phyloP scores from a whole-genome alignment of 2,888 invertebrate genomes.

The Ormyrus thymus region DNA sequence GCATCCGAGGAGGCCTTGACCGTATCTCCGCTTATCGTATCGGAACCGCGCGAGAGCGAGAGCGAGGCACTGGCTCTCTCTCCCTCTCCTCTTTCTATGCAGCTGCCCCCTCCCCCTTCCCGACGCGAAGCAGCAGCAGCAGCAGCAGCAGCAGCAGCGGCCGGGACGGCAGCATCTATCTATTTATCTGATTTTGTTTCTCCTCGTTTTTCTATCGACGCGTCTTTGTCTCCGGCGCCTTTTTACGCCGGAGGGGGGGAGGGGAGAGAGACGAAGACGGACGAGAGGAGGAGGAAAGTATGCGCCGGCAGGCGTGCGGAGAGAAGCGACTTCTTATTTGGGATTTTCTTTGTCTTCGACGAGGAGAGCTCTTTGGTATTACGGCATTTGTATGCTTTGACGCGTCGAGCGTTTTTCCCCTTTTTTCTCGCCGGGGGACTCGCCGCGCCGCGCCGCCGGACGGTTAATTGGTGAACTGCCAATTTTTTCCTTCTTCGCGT shows the following conservation, averaged over 20 bases:
- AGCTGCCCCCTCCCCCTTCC: background rate
- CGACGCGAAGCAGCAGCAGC: too few relatives aligned
- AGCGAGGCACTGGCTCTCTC: constrained; percentile 7
- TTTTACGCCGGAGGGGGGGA: background rate
- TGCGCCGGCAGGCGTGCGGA: background rate
- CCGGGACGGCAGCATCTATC: constrained; percentile 3
- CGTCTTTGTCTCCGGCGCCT: background rate
- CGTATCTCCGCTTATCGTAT: constrained; percentile 74
- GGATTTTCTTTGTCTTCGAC: constrained; percentile 47
- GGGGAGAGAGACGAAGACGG: background rate
- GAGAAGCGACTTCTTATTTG: constrained; percentile 38
- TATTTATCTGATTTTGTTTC: constrained; percentile 21
- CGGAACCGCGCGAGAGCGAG: constrained; percentile 62
- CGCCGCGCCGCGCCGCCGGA: too few relatives aligned
- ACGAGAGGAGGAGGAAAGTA: constrained; percentile 27
- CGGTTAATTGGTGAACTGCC: too few relatives aligned
- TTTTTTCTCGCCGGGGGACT: background rate
- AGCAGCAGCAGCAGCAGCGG: background rate
- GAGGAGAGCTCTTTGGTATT: background rate
- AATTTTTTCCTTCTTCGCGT: too few relatives aligned
- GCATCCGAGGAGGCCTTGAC: constrained; percentile 74
- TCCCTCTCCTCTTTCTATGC: background rate
- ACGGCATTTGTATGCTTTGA: background rate
- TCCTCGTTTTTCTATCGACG: background rate
- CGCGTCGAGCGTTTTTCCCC: background rate